These are phyloP conservation scores for Kradibia gibbosae DNA, from an alignment of 1,140 invertebrate genomes.

Conservation along the genomic window DNA sequence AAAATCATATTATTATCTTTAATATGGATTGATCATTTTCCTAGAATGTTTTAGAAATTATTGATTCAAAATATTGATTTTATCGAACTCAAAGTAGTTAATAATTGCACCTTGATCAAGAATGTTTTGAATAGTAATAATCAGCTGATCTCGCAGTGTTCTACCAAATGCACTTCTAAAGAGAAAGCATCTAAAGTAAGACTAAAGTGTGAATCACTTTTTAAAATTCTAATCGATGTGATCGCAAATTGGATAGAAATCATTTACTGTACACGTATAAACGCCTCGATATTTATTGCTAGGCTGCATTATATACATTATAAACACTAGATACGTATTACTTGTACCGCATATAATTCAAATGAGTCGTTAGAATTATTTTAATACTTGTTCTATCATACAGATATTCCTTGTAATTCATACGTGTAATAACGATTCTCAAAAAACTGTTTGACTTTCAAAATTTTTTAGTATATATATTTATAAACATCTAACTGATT, in stretches of 20 bases:
- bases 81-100: too few species aligned
- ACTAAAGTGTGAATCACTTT: neutral
- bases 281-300: conserved; percentile 67
- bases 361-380: conserved; percentile 70
- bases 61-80: too few species aligned
- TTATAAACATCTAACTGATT: too few species aligned
- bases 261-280: neutral
- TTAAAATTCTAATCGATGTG: neutral
- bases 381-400: conserved; percentile 68
- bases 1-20: too few species aligned
- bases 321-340: conserved; percentile 58
- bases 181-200: too few species aligned
- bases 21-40: too few species aligned
- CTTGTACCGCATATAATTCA: conserved; percentile 71
- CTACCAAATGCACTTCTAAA: too few species aligned
- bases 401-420: neutral
- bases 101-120: too few species aligned
- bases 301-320: conserved; percentile 59
- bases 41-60: too few species aligned
- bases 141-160: too few species aligned
- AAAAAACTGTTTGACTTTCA: neutral
- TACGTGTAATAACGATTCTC: conserved; percentile 2
- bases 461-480: too few species aligned
- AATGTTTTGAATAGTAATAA: too few species aligned
- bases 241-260: conserved; percentile 8